phyloP scores from a whole-genome alignment of 2,113 vertebrate genomes.

The Salvelinus fontinalis region DNA sequence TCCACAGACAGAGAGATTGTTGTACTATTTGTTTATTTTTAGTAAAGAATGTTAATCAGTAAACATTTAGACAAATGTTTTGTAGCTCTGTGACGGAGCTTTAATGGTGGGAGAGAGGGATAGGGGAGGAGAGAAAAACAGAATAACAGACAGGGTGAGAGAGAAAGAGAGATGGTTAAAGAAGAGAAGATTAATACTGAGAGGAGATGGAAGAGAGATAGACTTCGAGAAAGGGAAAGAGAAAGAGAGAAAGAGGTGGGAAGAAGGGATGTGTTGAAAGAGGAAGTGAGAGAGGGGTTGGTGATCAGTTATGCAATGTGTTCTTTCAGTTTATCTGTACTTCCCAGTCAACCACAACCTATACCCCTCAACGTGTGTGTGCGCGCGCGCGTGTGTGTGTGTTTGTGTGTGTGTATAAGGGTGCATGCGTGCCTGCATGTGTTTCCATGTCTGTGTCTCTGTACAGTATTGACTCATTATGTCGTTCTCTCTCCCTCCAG shows the following conservation, averaged over 20 bases:
- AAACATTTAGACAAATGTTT: neutral
- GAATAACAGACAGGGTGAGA: neutral
- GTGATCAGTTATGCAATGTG: constrained; percentile 47
- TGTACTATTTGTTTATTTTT: too few relatives aligned
- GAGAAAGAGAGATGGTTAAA: constrained; percentile 4
- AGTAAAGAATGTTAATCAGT: neutral
- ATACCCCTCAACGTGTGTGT: neutral
- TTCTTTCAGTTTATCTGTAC: constrained; percentile 28
- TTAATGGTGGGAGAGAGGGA: neutral
- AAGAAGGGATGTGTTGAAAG: constrained; percentile 36
- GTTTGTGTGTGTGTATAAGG: neutral
- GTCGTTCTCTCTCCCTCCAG: constrained; percentile 44
- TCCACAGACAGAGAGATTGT: too few relatives aligned
- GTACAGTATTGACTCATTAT: neutral
- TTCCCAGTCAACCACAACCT: constrained; percentile 23
- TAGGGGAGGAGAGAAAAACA: neutral
- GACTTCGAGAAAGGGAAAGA: neutral
- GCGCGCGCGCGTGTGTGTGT: too few relatives aligned
- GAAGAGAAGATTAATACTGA: constrained; percentile 2
- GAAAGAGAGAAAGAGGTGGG: constrained; percentile 13
- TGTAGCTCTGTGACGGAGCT: neutral
- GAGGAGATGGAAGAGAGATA: neutral
- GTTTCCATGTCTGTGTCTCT: neutral
- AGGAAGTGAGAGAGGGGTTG: constrained; percentile 57
- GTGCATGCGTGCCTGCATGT: too few relatives aligned